A percentile compares a stretch with the other conserved stretches of the same genome.
Conservation (phyloP, 1,140 invertebrate species). For the Caenorhabditis tropicalis region DNA sequence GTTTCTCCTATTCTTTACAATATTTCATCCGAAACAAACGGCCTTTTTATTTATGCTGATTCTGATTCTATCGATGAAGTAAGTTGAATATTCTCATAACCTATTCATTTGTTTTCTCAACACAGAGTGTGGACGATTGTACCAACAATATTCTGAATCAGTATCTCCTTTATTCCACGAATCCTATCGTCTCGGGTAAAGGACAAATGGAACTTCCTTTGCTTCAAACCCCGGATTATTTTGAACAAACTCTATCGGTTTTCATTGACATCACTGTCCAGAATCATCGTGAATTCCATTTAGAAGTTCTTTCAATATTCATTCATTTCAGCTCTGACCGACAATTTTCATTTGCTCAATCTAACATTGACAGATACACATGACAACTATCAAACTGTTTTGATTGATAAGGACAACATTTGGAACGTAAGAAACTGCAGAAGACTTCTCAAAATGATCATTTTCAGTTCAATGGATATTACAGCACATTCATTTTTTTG, state of each 20-base stretch:
- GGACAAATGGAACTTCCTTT: not conserved
- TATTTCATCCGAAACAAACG: not conserved
- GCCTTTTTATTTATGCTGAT: not conserved
- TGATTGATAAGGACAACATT: not conserved
- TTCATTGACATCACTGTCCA: not conserved
- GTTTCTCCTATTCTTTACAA: not conserved
- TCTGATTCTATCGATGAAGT: not conserved
- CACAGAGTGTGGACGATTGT: not conserved
- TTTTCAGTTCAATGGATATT: not conserved
- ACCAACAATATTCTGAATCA: not conserved
- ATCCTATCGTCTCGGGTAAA: not conserved
- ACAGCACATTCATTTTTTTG: not conserved
- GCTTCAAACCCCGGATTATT: not conserved
- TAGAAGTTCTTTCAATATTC: not conserved
- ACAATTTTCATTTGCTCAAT: not conserved
- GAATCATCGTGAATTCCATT: not conserved
- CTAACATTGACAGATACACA: not conserved
- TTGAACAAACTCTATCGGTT: not conserved
- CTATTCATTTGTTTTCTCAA: not conserved
- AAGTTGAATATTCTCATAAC: not conserved
- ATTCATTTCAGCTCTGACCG: not conserved
- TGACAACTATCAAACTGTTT: not conserved
- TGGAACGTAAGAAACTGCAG: not conserved
- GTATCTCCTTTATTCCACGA: not conserved
- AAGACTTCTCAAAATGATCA: not conserved